Conservation (phyloP, 2,797 vertebrate species). For the Tarsius wallacei region DNA sequence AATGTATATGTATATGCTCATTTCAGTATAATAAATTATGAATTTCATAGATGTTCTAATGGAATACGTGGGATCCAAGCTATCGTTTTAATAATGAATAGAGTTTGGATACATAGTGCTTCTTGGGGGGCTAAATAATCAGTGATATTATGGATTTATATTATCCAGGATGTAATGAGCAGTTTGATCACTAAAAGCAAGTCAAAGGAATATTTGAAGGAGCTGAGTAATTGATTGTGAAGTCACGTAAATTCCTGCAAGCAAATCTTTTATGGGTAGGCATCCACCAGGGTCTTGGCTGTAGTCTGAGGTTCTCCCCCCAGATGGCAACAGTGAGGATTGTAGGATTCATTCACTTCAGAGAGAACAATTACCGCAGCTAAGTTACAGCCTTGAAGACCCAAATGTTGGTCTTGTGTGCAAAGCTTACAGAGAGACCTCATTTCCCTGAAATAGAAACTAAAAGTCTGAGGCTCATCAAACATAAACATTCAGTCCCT, state of each 20-base stretch:
- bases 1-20: background rate
- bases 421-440: background rate
- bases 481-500: background rate
- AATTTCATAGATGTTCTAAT: background rate
- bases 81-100: constrained; percentile 25
- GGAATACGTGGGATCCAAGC: background rate
- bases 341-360: background rate
- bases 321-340: background rate
- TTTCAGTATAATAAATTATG: constrained; percentile 13
- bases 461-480: background rate
- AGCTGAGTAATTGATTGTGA: background rate
- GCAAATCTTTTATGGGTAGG: background rate
- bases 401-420: background rate
- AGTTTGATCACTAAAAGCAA: constrained; percentile 4
- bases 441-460: background rate
- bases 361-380: background rate
- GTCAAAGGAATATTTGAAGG: background rate
- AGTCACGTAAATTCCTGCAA: background rate
- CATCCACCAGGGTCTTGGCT: background rate
- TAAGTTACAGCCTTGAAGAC: background rate
- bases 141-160: background rate
- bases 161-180: background rate
- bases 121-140: background rate
- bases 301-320: background rate
- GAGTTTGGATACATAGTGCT: background rate